These are phyloP conservation scores for Petrocephalus schoutedeni DNA, from an alignment of 2,797 vertebrate genomes.

Conservation along the genomic window DNA sequence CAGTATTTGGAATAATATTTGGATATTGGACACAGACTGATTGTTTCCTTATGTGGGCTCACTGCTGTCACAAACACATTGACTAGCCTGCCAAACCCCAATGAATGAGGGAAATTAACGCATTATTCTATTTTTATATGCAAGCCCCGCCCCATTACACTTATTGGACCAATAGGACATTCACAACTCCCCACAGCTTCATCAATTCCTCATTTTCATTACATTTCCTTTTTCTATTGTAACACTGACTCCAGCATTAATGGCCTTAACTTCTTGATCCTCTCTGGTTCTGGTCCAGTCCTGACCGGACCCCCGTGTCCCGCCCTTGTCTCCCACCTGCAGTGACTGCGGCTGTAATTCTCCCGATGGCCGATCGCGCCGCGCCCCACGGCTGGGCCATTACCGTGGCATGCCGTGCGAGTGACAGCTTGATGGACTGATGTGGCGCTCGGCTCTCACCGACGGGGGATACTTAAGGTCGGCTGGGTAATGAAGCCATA, in stretches of 20 bases:
- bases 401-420: conserved; percentile 42
- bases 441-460: conserved; percentile 46
- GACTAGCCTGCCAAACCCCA: neutral
- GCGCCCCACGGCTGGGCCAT: conserved; percentile 33
- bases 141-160: conserved; percentile 33
- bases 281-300: neutral
- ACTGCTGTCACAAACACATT: neutral
- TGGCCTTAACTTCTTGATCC: conserved; percentile 11
- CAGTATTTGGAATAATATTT: neutral
- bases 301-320: conserved; percentile 15
- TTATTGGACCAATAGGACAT: conserved; percentile 45
- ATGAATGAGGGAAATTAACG: neutral
- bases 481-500: conserved; percentile 56
- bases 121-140: conserved; percentile 47
- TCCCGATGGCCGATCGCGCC: conserved; percentile 27
- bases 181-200: conserved; percentile 1
- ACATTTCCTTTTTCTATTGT: neutral
- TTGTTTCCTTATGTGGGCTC: neutral
- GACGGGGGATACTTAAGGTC: conserved; percentile 44
- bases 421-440: conserved; percentile 56
- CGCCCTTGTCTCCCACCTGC: neutral
- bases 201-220: neutral
- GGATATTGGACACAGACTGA: neutral
- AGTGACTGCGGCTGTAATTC: neutral
- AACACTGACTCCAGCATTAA: conserved; percentile 10